Evolutionary conservation across 2,888 invertebrate species (phyloP).

Genomic region (Girardia tigrina): DNA sequence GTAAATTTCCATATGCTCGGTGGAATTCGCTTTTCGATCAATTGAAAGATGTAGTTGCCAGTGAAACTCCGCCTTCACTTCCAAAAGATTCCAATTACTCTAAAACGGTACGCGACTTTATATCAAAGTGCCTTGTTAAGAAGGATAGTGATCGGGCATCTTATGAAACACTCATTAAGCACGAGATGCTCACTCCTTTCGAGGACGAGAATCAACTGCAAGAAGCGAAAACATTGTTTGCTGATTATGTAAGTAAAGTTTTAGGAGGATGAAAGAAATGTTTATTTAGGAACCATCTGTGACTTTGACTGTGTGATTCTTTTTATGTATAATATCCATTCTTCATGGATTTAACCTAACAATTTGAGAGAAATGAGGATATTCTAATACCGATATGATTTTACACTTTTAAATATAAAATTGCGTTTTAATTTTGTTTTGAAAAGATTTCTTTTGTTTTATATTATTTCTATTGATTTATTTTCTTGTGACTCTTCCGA

Average conservation of each 20-base stretch:
- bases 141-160: conserved; percentile 23
- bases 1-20: conserved; percentile 21
- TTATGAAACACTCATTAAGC: neutral
- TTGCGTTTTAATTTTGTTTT: neutral
- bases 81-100: neutral
- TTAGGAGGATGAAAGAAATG: neutral
- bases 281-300: conserved; percentile 11
- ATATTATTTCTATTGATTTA: too few species aligned
- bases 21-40: conserved; percentile 27
- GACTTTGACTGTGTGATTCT: conserved; percentile 17
- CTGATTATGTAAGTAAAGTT: neutral
- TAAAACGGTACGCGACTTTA: neutral
- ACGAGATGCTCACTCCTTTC: neutral
- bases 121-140: conserved; percentile 11
- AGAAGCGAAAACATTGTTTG: neutral
- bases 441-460: too few species aligned
- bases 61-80: conserved; percentile 5
- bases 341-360: neutral
- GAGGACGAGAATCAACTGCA: neutral
- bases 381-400: neutral
- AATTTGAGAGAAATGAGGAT: neutral
- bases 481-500: too few species aligned
- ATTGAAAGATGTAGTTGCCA: conserved; percentile 21
- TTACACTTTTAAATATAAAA: conserved; percentile 7
- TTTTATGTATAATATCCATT: conserved; percentile 10